Evolutionary conservation across 2,888 invertebrate species (phyloP), one percentile per base, ranked within the genome.

Genomic region (Morpho deidamia): DNA sequence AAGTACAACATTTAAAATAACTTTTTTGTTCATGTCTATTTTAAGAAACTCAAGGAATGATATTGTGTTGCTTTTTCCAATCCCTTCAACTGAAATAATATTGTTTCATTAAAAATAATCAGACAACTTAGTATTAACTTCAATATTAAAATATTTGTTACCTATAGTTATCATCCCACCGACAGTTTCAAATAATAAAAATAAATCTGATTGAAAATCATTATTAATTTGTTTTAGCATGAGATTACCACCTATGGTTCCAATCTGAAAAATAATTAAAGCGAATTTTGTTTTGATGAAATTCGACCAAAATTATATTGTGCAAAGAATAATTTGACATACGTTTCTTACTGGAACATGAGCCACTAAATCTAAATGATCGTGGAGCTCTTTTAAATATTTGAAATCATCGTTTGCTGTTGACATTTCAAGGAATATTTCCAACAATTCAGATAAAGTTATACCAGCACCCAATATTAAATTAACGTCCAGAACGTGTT

Each of bases 141-240:
- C 2, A 23, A 23, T 23, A 5, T 23, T 23, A 1, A 23, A 23
- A 23, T 23, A 23, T 44, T 7, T 37, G 9, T 66, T 71, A 85
- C 85, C 83, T 8, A 87, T 70, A 11, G 83, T 82, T 1, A 87
- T 57, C 76, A 83, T 78, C 7, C 72, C 86, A 9, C 84, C 81
- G 42, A 84, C 78, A 35, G 81, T 79, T 71, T 93, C 93, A 48
- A 95, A 82, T n/a, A 94, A 83, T 23, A 94, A 66, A 72, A 94
- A 95, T 32, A 95, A 72, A 76, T 96, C 95, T 0, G 95, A 95
- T 32, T 93, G 94, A 75, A 95, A 95, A 57, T 94, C 93, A 12
- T 83, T 90, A 67, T 94, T 90, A 8, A 81, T 70, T 72, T 95
- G 90, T 76, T 95, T 95, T 61, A 94, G 52, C 50, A 66, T 80